phyloP scores from a whole-genome alignment of 2,113 vertebrate genomes.

The Solenodon paradoxus region DNA sequence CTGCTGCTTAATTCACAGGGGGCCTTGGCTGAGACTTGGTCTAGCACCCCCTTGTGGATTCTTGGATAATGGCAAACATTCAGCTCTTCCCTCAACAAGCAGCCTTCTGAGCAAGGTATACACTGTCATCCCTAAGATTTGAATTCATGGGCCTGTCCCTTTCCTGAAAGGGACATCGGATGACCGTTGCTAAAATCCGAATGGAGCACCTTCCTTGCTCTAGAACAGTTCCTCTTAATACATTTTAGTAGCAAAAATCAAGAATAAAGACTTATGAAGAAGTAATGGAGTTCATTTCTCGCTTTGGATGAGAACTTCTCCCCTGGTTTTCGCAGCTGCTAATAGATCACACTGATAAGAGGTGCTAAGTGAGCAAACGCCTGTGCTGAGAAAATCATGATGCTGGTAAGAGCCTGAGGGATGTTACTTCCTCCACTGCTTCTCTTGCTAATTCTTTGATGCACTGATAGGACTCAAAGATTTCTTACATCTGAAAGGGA shows the following conservation, averaged over 20 bases:
- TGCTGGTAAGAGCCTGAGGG: background rate
- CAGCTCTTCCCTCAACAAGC: background rate
- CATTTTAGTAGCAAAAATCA: background rate
- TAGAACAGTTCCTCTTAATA: background rate
- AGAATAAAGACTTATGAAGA: background rate
- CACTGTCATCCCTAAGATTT: background rate
- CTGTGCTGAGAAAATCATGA: background rate
- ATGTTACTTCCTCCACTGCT: background rate
- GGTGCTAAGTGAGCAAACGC: background rate
- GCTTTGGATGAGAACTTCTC: background rate
- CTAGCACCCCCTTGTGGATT: slow-evolving; percentile 26
- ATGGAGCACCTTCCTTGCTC: background rate
- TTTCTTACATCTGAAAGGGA: background rate
- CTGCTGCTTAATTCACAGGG: background rate
- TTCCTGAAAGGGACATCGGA: background rate
- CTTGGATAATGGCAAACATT: background rate
- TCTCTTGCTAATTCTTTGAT: background rate
- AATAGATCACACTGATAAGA: background rate
- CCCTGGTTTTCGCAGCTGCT: background rate
- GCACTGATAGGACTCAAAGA: background rate
- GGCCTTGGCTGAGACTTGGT: background rate
- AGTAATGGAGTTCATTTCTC: background rate
- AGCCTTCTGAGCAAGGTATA: background rate
- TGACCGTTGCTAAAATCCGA: background rate
- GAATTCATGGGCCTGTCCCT: background rate